These are phyloP conservation scores for Trichonephila inaurata DNA, from an alignment of 1,140 invertebrate species.

Conservation along the genomic window DNA sequence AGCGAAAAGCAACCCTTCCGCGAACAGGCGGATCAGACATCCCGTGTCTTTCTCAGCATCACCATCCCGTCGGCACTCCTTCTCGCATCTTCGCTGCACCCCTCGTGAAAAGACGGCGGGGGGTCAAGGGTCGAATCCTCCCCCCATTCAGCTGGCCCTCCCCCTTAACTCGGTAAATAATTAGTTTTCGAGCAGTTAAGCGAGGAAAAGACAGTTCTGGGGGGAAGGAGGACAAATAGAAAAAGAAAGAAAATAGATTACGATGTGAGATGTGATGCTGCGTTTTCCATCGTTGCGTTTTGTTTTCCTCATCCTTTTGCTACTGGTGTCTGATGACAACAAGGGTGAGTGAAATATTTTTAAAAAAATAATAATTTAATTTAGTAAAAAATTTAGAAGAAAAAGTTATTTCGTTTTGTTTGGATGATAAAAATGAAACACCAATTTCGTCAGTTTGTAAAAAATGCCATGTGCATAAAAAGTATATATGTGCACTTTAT, in stretches of 20 bases:
- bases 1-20: slow-evolving; percentile 20
- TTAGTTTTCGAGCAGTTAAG: slow-evolving; percentile 8
- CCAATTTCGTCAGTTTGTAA: too few relatives aligned
- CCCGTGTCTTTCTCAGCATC: slow-evolving; percentile 64
- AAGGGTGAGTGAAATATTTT: slow-evolving; percentile 28
- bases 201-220: not conserved
- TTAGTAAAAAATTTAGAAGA: too few relatives aligned
- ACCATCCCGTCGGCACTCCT: slow-evolving; percentile 33
- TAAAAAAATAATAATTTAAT: too few relatives aligned
- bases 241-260: slow-evolving; percentile 44
- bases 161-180: slow-evolving; percentile 24
- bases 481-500: too few relatives aligned
- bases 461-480: too few relatives aligned
- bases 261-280: slow-evolving; percentile 50
- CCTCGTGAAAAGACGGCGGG: slow-evolving; percentile 37
- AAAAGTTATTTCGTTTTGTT: too few relatives aligned
- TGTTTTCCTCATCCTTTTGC: slow-evolving; percentile 42
- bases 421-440: too few relatives aligned
- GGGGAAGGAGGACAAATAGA: not conserved
- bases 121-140: slow-evolving; percentile 50
- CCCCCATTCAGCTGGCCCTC: slow-evolving; percentile 4
- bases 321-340: slow-evolving; percentile 38
- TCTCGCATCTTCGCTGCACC: slow-evolving; percentile 34
- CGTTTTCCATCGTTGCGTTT: slow-evolving; percentile 39
- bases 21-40: slow-evolving; percentile 61